A percentile compares a stretch with the other conserved stretches of the same genome.
These are phyloP conservation scores for Atherinomorus stipes DNA, from an alignment of 2,113 vertebrate genomes.

Conservation along the genomic window DNA sequence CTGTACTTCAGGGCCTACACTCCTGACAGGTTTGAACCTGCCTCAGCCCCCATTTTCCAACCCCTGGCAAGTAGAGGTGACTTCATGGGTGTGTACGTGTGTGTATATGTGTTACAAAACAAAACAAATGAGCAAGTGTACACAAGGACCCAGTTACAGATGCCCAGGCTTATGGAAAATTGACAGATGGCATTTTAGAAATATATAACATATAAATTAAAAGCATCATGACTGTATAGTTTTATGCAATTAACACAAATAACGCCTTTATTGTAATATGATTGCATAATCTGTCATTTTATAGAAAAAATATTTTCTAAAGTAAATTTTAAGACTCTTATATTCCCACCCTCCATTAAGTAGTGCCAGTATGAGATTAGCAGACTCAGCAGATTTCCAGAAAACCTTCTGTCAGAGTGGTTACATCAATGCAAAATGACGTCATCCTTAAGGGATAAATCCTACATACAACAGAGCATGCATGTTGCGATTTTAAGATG, in stretches of 20 bases:
- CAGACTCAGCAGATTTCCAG: conserved; percentile 83
- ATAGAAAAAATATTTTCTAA: neutral
- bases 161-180: neutral
- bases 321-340: neutral
- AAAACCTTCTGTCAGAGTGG: conserved; percentile 78
- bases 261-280: neutral
- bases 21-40: conserved; percentile 80
- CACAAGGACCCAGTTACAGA: neutral
- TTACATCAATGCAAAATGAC: conserved; percentile 88
- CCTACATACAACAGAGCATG: conserved; percentile 55
- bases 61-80: conserved; percentile 65
- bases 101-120: conserved; percentile 29
- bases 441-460: conserved; percentile 82
- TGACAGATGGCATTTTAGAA: conserved; percentile 1
- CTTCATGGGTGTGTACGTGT: conserved; percentile 65
- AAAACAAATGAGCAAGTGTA: conserved; percentile 20
- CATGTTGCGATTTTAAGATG: conserved; percentile 45
- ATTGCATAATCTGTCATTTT: conserved; percentile 10
- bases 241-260: neutral
- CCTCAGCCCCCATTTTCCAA: conserved; percentile 75
- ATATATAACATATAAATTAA: neutral
- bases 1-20: conserved; percentile 31
- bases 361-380: conserved; percentile 52
- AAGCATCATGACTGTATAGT: neutral
- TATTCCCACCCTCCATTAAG: neutral